phyloP scores from a whole-genome alignment of 2,888 invertebrate genomes.

The Amblyjoppa proteus region DNA sequence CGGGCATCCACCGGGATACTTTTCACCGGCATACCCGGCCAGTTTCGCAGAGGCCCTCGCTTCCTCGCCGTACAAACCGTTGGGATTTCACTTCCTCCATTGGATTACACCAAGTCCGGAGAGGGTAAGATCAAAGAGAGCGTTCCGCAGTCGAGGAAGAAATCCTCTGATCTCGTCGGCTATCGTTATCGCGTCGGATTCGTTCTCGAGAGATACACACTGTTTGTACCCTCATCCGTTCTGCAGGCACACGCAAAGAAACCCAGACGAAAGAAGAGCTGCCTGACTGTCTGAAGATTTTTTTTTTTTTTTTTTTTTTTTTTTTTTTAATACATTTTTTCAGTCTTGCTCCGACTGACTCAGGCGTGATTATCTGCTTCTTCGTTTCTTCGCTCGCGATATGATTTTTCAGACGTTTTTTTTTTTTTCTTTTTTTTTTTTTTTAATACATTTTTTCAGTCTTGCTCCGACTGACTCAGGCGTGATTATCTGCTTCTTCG shows the following conservation, averaged over 20 bases:
- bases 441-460: not conserved
- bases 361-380: not conserved
- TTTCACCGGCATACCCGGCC: not conserved
- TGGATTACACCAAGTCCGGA: constrained; percentile 26
- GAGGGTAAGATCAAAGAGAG: constrained; percentile 42
- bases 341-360: not conserved
- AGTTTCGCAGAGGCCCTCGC: not conserved
- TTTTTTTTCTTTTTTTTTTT: not conserved
- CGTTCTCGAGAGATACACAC: constrained; percentile 26
- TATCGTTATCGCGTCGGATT: constrained; percentile 47
- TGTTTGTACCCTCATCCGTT: constrained; percentile 4
- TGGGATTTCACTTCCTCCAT: constrained; percentile 44
- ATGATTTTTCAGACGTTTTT: not conserved
- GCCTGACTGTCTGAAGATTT: not conserved
- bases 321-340: not conserved
- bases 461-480: not conserved
- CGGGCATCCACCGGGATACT: not conserved
- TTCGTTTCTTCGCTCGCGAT: not conserved
- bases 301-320: not conserved
- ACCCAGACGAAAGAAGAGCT: not conserved
- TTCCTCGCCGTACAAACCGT: not conserved
- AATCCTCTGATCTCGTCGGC: constrained; percentile 45
- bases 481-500: not conserved
- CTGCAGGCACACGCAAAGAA: constrained; percentile 9
- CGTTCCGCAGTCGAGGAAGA: constrained; percentile 8